A percentile compares a stretch with the other conserved stretches of the same genome.
Evolutionary conservation across 2,113 vertebrate species (phyloP).

Genomic region (Salminus brasiliensis): DNA sequence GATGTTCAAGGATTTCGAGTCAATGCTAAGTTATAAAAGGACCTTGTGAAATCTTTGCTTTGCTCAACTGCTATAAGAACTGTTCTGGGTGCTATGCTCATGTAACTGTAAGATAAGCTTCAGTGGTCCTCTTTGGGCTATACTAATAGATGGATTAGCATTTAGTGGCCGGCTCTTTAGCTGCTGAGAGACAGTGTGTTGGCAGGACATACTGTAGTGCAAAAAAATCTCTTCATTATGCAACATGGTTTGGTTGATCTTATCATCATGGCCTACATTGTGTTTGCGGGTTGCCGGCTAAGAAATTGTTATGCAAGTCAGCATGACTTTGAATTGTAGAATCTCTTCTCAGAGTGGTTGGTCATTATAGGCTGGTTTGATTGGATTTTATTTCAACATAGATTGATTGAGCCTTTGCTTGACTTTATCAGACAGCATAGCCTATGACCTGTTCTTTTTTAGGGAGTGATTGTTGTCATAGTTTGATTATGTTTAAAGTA

Average conservation of each 20-base stretch:
- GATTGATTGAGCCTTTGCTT: not conserved
- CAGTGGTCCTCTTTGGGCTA: constrained; percentile 33
- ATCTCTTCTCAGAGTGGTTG: not conserved
- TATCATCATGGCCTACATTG: not conserved
- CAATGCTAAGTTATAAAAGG: constrained; percentile 7
- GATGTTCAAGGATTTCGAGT: not conserved
- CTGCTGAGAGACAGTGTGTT: not conserved
- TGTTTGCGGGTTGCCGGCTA: not conserved
- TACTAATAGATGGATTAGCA: constrained; percentile 46
- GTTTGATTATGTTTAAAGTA: not conserved
- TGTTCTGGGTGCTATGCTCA: constrained; percentile 16
- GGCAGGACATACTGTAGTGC: constrained; percentile 40
- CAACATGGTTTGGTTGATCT: not conserved
- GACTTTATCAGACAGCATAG: not conserved
- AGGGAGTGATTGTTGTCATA: not conserved
- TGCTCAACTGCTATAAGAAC: not conserved
- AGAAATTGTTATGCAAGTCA: not conserved
- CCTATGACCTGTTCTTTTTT: not conserved
- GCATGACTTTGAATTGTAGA: not conserved
- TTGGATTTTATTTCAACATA: not conserved
- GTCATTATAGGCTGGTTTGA: not conserved
- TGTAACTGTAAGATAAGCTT: constrained; percentile 13
- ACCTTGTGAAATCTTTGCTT: not conserved
- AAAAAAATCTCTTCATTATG: not conserved
- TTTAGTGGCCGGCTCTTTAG: constrained; percentile 17